Evolutionary conservation across 1,140 invertebrate species (phyloP), one percentile per base, ranked within the genome.

Genomic region (Zaprionus ornatus): DNA sequence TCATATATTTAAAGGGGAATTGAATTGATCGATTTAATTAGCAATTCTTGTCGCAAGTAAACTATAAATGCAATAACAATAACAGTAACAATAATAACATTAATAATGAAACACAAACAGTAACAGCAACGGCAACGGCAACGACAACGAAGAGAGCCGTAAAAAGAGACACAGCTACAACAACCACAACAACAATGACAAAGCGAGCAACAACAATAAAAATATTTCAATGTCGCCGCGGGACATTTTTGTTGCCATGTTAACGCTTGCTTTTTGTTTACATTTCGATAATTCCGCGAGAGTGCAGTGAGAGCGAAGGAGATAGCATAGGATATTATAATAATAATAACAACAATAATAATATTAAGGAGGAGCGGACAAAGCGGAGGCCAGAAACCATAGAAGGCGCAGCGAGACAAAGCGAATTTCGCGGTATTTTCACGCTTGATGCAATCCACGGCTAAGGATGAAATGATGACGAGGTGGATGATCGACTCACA

Each of bases 221-320:
- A 83, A 91, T 92, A 92, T 81, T 86, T 91, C 91, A 91, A 80
- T 90, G 91, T 80, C 91, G 64, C 91, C 77, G 91, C 91, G 74
- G 91, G 91, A 86, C 77, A 74, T 88, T 84, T 91, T 92, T 92
- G 91, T 92, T 91, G 80, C 91, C 91, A 92, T 91, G 91, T 92
- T 92, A 92, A 86, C 91, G 91, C 91, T 90, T 83, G 78, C 81
- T 91, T 82, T 90, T 82, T 86, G 82, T 85, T 85, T 82, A 85
- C 82, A 86, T 85, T 86, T 86, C 75, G 64, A 79, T 85, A 74
- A 80, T 84, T 80, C 77, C 21, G 19, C 15, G n/a, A 32, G 60
- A 45, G 17, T 19, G 29, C 42, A 27, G 35, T 19, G 42, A 19
- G 19, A 19, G 42, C 32, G 13, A 37, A 10, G 0, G 21, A 25